Evolutionary conservation across 1,140 invertebrate species (phyloP).

Genomic region (Drosophila pruinosa): DNA sequence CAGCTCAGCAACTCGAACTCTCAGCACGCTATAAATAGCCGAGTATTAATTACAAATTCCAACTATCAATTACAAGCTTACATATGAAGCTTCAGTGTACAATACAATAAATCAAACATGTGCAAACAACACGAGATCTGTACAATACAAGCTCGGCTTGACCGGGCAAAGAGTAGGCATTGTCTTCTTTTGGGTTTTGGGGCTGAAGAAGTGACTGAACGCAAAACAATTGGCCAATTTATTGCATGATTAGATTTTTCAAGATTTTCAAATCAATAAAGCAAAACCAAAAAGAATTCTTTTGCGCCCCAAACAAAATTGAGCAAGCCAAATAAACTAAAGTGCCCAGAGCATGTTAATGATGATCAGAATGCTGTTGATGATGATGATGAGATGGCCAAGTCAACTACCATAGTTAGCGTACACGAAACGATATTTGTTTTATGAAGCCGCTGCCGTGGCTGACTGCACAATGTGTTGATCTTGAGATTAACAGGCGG

Average conservation of each 20-base stretch:
- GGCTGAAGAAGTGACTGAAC: conserved; percentile 9
- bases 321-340: conserved; percentile 63
- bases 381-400: conserved; percentile 30
- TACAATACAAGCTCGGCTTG: conserved; percentile 16
- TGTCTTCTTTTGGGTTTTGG: conserved; percentile 16
- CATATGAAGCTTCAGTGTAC: conserved; percentile 14
- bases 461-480: conserved; percentile 66
- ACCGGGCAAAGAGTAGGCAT: conserved; percentile 18
- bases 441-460: conserved; percentile 64
- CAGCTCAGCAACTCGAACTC: background rate
- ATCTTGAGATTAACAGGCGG: conserved; percentile 80
- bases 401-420: conserved; percentile 72
- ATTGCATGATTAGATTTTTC: conserved; percentile 79
- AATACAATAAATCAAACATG: conserved; percentile 51
- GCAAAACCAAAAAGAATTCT: conserved; percentile 20
- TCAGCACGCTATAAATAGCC: conserved; percentile 19
- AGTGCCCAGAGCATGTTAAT: conserved; percentile 9
- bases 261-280: conserved; percentile 68
- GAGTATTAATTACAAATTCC: conserved; percentile 43
- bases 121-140: conserved; percentile 31
- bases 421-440: conserved; percentile 74
- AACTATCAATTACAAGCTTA: conserved; percentile 39
- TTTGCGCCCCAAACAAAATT: conserved; percentile 59
- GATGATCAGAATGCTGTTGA: conserved; percentile 21
- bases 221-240: conserved; percentile 79